Percentiles rank a stretch among this genome's conserved stretches.
phyloP scores from a whole-genome alignment of 2,888 invertebrate species.

The Dicranocentrus wangi region DNA sequence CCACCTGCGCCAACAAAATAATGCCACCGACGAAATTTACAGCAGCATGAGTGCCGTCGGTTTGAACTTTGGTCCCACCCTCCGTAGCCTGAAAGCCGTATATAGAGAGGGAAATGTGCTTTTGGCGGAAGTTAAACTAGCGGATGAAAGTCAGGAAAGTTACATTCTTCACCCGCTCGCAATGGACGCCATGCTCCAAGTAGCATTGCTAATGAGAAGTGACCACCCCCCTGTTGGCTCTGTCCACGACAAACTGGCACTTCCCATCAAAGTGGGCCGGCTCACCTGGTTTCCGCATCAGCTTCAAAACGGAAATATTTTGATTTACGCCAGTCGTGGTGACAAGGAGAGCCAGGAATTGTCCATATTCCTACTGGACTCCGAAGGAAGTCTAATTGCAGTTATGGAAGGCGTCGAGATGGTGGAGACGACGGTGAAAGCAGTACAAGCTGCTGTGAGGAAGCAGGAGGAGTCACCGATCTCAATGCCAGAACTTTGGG shows the following conservation, averaged over 20 bases:
- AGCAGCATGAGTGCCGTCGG: no score
- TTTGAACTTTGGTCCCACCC: constrained; percentile 43
- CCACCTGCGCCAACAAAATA: neutral
- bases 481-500: no score
- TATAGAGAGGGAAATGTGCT: neutral
- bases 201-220: no score
- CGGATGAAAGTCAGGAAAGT: no score
- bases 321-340: no score
- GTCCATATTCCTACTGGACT: constrained; percentile 3
- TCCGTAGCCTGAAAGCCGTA: neutral
- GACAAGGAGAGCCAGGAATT: no score
- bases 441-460: neutral
- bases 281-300: no score
- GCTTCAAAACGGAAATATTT: no score
- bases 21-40: constrained; percentile 26
- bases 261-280: no score
- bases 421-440: neutral
- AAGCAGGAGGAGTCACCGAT: neutral
- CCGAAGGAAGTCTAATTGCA: neutral
- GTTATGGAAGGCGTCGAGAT: constrained; percentile 41
- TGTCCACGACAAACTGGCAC: no score
- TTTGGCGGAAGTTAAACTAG: neutral
- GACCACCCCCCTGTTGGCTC: no score
- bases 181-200: constrained; percentile 1
- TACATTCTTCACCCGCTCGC: constrained; percentile 4